Base-by-base conservation (phyloP, 2,888 invertebrate genomes). In the Drosophila subquinaria region DNA sequence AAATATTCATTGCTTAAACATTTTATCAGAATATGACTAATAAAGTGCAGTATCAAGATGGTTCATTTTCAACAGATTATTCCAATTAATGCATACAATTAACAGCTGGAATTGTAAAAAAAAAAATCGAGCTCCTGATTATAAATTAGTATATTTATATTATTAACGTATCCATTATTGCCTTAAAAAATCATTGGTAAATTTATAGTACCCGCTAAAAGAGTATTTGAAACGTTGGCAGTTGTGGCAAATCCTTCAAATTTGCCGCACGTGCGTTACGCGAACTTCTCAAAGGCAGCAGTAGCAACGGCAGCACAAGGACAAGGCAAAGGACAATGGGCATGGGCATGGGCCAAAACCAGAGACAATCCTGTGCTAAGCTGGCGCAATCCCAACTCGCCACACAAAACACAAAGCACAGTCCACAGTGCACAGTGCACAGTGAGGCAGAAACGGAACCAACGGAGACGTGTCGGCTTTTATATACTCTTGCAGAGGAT, bases 281-380 rank as follows among this genome's bases (percentile, higher is more conserved):
- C 43, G 43, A 50, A 59, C 56, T 59, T 63, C 62, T 68, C 60
- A 63, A 69, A 82, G 35, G 43, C 27, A 38, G 13, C 36, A 27
- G 11, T 9, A 15, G 17, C n/a, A 3, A 10, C 20, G 4, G 4
- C 36, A 17, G 23, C n/a, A 23, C 9, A 15, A 45, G 17, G 30
- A 17, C 36, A 20, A 9, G 30, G n/a, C 55, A 20, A 48, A 33
- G 27, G 57, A 15, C 48, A 52, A 38, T 35, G 47, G 43, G 78
- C 55, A 76, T 53, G 43, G 43, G 78, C 55, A 76, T 53, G 43
- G 15, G 27, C 35, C 5, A 66, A 67, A 80, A 43, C 78, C 66
- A 45, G 27, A 64, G 63, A 83, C 81, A 83, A 89, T 82, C 89
- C 83, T 55, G 42, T 69, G 70, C 59, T 83, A 83, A 83, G 83